Base-by-base conservation (phyloP, 2,797 vertebrate species). In the Danio albolineatus region DNA sequence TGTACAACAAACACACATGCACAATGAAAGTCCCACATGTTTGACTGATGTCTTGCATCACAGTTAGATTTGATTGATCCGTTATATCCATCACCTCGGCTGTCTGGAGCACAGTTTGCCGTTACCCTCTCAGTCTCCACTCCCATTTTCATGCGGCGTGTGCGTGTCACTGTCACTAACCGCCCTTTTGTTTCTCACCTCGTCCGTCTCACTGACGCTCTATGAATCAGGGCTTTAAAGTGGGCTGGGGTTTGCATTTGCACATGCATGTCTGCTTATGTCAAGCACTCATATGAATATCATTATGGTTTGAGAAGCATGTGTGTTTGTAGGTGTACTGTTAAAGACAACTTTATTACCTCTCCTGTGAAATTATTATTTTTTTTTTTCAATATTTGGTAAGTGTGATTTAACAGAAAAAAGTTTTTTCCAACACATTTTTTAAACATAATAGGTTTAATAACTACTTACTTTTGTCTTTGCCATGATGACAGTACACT, bases 1-100 rank as follows among this genome's bases (percentile, higher is more conserved):
- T 49, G 14, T 39, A 64, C 82, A 59, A 62, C 62, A 66, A 69
- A 76, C 67, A 49, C 61, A 53, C 44, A 28, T 7, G 36, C 61
- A 84, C 64, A 81, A 59, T 82, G 73, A 79, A 70, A 79, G 73
- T 61, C 41, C 82, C 78, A 61, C 66, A 51, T 62, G 85, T 60
- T 84, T 92, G 90, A 92, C 85, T 91, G 92, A 94, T 91, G 88
- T 83, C 86, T 85, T 87, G 87, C 87, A 86, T 86, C 87, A 89
- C 82, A 65, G 85, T 83, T 75, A 83, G 73, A 76, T 78, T 77
- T 94, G 93, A 93, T 93, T 90, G 92, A 94, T 94, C 87, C 80
- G 82, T 89, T 83, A 87, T 86, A 92, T 94, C 92, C 89, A 93
- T 94, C 93, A 94, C 80, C 64, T 80, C 1, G 44, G 60, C 87